Evolutionary conservation across 2,888 invertebrate species (phyloP).

Genomic region (Drosophila sordidula): DNA sequence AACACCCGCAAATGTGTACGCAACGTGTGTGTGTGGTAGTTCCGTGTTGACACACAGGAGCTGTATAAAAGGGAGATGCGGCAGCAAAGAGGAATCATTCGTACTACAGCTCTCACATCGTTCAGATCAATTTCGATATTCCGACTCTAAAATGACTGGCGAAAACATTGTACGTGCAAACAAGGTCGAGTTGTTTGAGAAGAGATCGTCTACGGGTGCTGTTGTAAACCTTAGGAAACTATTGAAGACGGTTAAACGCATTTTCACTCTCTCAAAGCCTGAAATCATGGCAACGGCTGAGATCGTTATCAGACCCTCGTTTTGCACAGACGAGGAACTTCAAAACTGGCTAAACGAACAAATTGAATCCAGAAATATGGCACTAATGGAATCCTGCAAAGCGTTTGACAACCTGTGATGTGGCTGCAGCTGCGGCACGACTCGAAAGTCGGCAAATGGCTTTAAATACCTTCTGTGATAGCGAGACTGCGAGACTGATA

Average conservation of each 20-base stretch:
- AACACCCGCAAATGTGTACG: constrained; percentile 2
- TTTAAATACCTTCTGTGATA: constrained; percentile 69
- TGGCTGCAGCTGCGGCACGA: constrained; percentile 21
- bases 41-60: constrained; percentile 1
- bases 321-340: constrained; percentile 64
- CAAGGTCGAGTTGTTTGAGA: constrained; percentile 23
- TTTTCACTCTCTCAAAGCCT: constrained; percentile 47
- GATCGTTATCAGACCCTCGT: constrained; percentile 13
- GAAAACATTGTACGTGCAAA: constrained; percentile 30
- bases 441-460: constrained; percentile 51
- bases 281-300: constrained; percentile 10
- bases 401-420: constrained; percentile 56
- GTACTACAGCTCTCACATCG: constrained; percentile 29
- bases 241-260: constrained; percentile 57
- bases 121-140: constrained; percentile 23
- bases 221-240: constrained; percentile 61
- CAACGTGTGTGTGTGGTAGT: constrained; percentile 24
- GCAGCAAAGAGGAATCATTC: constrained; percentile 54
- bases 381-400: constrained; percentile 9
- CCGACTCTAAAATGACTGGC: constrained; percentile 52
- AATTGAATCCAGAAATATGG: constrained; percentile 36
- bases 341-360: constrained; percentile 74
- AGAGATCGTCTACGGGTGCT: constrained; percentile 55
- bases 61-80: constrained; percentile 49
- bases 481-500: constrained; percentile 59